Evolutionary conservation across 1,140 invertebrate genomes (phyloP).

Genomic region (Drosophila obscura): DNA sequence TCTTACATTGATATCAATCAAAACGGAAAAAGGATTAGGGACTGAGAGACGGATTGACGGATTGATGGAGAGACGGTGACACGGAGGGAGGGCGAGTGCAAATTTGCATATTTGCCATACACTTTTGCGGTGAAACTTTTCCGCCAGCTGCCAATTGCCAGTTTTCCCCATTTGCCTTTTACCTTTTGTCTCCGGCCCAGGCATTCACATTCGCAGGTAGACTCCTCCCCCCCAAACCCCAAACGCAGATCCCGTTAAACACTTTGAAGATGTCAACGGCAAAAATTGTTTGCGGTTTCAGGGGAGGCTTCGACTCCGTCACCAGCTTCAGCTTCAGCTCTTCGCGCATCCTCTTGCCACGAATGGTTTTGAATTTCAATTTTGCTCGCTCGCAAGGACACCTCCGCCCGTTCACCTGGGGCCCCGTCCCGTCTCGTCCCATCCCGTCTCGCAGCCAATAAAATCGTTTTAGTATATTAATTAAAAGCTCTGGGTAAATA

Average conservation of each 20-base stretch:
- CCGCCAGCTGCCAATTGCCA: slow-evolving; percentile 54
- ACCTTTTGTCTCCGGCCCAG: not conserved
- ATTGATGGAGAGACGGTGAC: too few relatives aligned
- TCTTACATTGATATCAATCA: slow-evolving; percentile 48
- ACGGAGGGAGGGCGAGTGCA: slow-evolving; percentile 6
- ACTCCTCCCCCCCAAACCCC: not conserved
- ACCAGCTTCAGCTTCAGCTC: not conserved
- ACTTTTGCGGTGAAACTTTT: slow-evolving; percentile 23
- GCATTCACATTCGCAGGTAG: not conserved
- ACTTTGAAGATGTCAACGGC: slow-evolving; percentile 66
- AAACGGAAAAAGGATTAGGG: slow-evolving; percentile 64
- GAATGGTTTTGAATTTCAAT: slow-evolving; percentile 61
- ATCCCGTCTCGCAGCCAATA: slow-evolving; percentile 43
- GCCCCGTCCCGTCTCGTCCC: not conserved
- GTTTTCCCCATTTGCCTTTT: slow-evolving; percentile 19
- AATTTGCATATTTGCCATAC: slow-evolving; percentile 35
- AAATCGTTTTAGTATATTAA: slow-evolving; percentile 81
- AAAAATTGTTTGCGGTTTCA: slow-evolving; percentile 66
- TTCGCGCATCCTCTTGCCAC: not conserved
- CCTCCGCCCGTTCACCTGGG: slow-evolving; percentile 3
- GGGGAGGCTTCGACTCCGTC: not conserved
- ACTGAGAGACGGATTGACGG: not conserved
- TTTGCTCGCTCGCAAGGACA: slow-evolving; percentile 24
- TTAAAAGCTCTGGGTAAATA: slow-evolving; percentile 76
- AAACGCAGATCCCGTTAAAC: slow-evolving; percentile 39